These are phyloP conservation scores for Rhinophrynus dorsalis DNA, from an alignment of 2,797 vertebrate genomes.

Conservation along the genomic window DNA sequence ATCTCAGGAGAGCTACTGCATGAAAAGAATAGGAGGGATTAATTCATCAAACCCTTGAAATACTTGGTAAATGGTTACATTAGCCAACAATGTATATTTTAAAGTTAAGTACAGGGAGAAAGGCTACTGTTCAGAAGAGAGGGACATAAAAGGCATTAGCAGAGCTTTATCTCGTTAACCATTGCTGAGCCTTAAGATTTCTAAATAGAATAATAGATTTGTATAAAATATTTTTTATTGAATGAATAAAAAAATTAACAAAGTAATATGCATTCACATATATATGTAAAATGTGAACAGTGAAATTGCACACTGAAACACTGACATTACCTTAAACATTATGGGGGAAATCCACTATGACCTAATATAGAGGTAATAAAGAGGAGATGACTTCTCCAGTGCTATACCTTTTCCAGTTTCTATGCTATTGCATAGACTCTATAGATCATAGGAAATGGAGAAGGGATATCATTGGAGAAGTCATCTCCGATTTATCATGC, in stretches of 20 bases:
- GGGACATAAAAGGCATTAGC: not conserved
- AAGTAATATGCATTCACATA: too few relatives aligned
- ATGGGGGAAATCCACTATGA: too few relatives aligned
- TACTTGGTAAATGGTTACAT: constrained; percentile 46
- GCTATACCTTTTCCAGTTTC: too few relatives aligned
- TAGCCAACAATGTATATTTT: constrained; percentile 48
- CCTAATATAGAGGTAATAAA: too few relatives aligned
- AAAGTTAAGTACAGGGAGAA: constrained; percentile 16
- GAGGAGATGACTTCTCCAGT: too few relatives aligned
- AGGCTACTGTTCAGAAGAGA: not conserved
- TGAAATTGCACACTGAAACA: too few relatives aligned
- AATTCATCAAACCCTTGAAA: constrained; percentile 43
- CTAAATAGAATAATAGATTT: not conserved
- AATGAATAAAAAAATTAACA: constrained; percentile 2
- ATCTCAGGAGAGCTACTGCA: constrained; percentile 47
- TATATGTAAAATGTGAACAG: too few relatives aligned
- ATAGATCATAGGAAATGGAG: too few relatives aligned
- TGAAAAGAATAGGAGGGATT: constrained; percentile 44
- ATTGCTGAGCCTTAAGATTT: not conserved
- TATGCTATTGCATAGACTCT: too few relatives aligned
- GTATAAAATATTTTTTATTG: constrained; percentile 1
- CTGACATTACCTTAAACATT: too few relatives aligned
- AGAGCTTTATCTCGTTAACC: constrained; percentile 9
- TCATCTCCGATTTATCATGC: too few relatives aligned
- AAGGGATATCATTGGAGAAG: too few relatives aligned